phyloP scores from a whole-genome alignment of 2,113 vertebrate genomes.

The Ranitomeya imitator region DNA sequence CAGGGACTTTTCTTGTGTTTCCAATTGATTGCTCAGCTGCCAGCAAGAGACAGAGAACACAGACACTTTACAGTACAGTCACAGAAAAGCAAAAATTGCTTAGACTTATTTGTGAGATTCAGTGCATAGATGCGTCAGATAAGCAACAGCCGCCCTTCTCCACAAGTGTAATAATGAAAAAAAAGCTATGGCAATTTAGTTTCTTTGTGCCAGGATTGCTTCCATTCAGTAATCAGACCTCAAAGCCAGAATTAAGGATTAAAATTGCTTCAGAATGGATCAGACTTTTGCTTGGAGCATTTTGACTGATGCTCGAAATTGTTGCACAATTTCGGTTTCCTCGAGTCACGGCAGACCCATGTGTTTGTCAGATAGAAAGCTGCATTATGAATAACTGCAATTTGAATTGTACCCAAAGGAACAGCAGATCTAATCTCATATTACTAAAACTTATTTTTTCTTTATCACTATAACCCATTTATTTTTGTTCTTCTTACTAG shows the following conservation, averaged over 20 bases:
- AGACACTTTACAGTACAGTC: conserved; percentile 23
- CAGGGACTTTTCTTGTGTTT: conserved; percentile 26
- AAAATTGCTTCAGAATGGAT: conserved; percentile 19
- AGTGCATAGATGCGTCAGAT: background rate
- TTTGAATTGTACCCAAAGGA: background rate
- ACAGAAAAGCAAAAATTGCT: conserved; percentile 22
- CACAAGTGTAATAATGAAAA: background rate
- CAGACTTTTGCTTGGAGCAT: conserved; percentile 13
- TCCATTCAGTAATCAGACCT: conserved; percentile 22
- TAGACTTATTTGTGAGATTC: conserved; percentile 23
- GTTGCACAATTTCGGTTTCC: conserved; percentile 9
- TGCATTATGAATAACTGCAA: background rate
- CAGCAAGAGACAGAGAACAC: background rate
- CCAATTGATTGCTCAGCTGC: conserved; percentile 25
- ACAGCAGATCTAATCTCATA: background rate
- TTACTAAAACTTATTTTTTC: background rate
- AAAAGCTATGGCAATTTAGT: conserved; percentile 10
- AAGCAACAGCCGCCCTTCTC: background rate
- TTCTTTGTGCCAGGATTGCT: background rate
- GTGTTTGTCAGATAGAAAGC: background rate
- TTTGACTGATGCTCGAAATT: conserved; percentile 8
- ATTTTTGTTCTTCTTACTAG: background rate
- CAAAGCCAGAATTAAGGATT: conserved; percentile 22
- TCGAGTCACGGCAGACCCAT: background rate
- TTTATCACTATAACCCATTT: background rate